These are phyloP conservation scores for Cheilosia impressa DNA, from an alignment of 2,888 invertebrate genomes.

Conservation along the genomic window DNA sequence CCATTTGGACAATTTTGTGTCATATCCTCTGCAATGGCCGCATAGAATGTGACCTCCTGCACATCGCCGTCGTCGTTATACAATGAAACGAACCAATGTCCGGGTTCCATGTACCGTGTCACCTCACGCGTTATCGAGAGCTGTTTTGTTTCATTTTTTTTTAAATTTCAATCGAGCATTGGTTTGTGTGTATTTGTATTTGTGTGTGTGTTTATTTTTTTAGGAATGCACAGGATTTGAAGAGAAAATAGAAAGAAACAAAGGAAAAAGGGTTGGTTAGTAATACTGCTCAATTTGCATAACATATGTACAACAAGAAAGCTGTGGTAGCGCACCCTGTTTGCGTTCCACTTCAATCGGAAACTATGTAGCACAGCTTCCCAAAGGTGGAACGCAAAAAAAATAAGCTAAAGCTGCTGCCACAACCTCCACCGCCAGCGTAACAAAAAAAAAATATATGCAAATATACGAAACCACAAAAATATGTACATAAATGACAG, in stretches of 20 bases:
- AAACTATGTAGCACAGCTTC: slow-evolving; percentile 21
- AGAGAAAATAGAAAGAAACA: slow-evolving; percentile 64
- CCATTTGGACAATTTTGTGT: slow-evolving; percentile 98
- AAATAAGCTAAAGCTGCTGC: background rate
- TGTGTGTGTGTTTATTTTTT: slow-evolving; percentile 20
- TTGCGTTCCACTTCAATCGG: slow-evolving; percentile 13
- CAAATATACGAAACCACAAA: slow-evolving; percentile 19
- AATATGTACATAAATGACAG: too few species aligned
- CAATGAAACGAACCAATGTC: slow-evolving; percentile 97
- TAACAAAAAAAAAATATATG: background rate
- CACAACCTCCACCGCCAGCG: slow-evolving; percentile 12
- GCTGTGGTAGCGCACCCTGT: slow-evolving; percentile 22
- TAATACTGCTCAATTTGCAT: slow-evolving; percentile 63
- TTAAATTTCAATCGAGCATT: slow-evolving; percentile 21
- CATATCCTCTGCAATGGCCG: slow-evolving; percentile 94
- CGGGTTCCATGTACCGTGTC: slow-evolving; percentile 97
- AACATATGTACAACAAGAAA: slow-evolving; percentile 56
- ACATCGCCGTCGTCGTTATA: slow-evolving; percentile 98
- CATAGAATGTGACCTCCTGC: slow-evolving; percentile 93
- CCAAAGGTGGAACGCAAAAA: slow-evolving; percentile 28
- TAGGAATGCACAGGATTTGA: slow-evolving; percentile 49
- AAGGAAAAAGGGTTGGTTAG: slow-evolving; percentile 68
- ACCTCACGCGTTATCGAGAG: slow-evolving; percentile 95
- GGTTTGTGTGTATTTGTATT: slow-evolving; percentile 7
- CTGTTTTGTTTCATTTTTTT: slow-evolving; percentile 74